Evolutionary conservation across 2,113 vertebrate genomes (phyloP).

Genomic region (Sinocyclocheilus anophthalmus): DNA sequence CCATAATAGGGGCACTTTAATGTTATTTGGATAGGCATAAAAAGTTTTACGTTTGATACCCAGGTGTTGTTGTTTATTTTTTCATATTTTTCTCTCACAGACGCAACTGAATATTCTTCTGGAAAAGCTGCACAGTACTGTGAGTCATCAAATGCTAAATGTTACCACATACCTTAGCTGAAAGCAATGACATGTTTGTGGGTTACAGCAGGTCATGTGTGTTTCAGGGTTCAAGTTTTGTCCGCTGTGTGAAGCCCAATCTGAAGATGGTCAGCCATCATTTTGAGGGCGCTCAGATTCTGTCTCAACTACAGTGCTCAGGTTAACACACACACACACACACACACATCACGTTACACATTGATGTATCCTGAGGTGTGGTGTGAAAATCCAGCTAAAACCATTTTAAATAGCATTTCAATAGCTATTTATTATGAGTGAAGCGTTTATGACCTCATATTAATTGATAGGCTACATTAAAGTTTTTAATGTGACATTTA

Average conservation of each 20-base stretch:
- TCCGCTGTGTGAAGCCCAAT: conserved; percentile 98
- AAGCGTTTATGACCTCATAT: not conserved
- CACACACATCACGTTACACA: not conserved
- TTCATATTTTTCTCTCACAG: conserved; percentile 66
- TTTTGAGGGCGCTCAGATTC: conserved; percentile 96
- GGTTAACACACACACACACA: conserved; percentile 73
- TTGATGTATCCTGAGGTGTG: not conserved
- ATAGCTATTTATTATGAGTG: not conserved
- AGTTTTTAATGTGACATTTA: not conserved
- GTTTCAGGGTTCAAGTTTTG: conserved; percentile 92
- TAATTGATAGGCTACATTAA: not conserved
- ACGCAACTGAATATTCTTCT: conserved; percentile 95
- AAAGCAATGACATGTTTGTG: not conserved
- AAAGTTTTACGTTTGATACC: too few species aligned
- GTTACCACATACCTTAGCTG: not conserved
- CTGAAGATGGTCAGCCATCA: conserved; percentile 96
- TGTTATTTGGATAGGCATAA: too few species aligned
- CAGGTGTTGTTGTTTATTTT: not conserved
- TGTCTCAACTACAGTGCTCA: conserved; percentile 98
- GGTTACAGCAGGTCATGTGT: not conserved
- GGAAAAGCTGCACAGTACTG: conserved; percentile 96
- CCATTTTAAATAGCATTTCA: not conserved
- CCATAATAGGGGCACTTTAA: too few species aligned
- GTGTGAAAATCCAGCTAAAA: not conserved
- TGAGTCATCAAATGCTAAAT: conserved; percentile 73